Percentiles rank a stretch among this genome's conserved stretches.
Conservation (phyloP, 2,888 invertebrate genomes). For the Thereva nobilitata region DNA sequence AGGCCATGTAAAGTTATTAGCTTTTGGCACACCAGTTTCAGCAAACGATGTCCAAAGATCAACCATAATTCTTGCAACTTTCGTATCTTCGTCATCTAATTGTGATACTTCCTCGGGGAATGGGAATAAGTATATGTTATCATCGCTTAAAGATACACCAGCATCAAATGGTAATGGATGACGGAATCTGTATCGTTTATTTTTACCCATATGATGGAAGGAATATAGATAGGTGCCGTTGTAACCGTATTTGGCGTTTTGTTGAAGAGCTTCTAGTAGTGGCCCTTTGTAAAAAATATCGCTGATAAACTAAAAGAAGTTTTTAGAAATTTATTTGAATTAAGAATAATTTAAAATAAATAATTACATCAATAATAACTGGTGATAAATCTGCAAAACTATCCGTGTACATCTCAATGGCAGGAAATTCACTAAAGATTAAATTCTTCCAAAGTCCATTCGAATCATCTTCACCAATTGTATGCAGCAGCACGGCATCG, state of each 20-base stretch:
- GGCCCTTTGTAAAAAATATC: constrained; percentile 54
- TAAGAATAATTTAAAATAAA: not conserved
- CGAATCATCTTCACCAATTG: constrained; percentile 15
- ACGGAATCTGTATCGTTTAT: constrained; percentile 54
- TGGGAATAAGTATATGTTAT: constrained; percentile 63
- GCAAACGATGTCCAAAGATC: constrained; percentile 57
- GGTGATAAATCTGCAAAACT: not conserved
- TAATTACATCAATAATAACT: constrained; percentile 14
- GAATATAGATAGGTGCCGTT: constrained; percentile 58
- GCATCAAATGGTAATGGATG: constrained; percentile 57
- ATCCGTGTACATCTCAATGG: not conserved
- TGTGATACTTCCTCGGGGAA: constrained; percentile 52
- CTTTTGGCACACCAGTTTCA: constrained; percentile 48
- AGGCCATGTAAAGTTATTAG: constrained; percentile 49
- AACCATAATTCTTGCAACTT: constrained; percentile 57
- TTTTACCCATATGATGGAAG: constrained; percentile 59
- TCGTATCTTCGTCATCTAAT: constrained; percentile 53
- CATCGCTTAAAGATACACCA: constrained; percentile 65
- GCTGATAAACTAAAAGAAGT: constrained; percentile 48
- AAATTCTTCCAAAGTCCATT: constrained; percentile 29
- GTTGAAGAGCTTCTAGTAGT: constrained; percentile 50
- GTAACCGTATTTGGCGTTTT: constrained; percentile 44
- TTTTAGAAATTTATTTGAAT: not conserved
- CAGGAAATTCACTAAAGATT: constrained; percentile 11
- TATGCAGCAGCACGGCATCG: constrained; percentile 29